phyloP scores from a whole-genome alignment of 1,140 invertebrate species.

The Meloidogyne chitwoodi region DNA sequence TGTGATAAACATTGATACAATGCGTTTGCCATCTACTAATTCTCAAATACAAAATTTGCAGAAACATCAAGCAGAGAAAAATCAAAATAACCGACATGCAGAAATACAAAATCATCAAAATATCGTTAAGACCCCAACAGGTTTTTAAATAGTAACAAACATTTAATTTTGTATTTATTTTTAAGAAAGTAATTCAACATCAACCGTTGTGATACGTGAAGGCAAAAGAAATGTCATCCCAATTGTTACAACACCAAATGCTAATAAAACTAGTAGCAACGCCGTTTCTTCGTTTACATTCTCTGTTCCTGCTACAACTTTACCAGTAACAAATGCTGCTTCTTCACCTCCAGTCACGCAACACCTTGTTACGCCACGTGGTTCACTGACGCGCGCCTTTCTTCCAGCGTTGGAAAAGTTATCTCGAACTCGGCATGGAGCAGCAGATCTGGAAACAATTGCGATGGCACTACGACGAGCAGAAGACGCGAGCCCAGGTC shows the following conservation, averaged over 20 bases:
- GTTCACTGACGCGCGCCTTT: conserved; percentile 48
- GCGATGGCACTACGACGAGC: conserved; percentile 47
- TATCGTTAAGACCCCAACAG: not conserved
- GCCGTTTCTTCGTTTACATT: conserved; percentile 1
- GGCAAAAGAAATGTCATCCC: not conserved
- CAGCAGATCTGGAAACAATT: conserved; percentile 43
- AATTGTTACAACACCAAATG: not conserved
- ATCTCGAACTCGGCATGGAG: conserved; percentile 50
- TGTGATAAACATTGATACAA: conserved; percentile 21
- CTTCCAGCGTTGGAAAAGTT: conserved; percentile 55
- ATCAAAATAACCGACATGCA: not conserved
- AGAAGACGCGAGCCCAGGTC: conserved; percentile 46
- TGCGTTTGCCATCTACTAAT: conserved; percentile 1
- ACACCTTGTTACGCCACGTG: conserved; percentile 12
- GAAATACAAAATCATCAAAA: not conserved
- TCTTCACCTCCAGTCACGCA: not conserved
- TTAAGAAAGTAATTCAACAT: not conserved
- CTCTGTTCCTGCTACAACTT: not conserved
- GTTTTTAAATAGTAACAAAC: not conserved
- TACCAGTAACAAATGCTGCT: not conserved
- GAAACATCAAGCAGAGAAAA: not conserved
- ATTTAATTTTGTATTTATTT: not conserved
- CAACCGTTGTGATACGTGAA: not conserved
- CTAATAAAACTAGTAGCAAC: not conserved
- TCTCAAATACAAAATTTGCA: not conserved